phyloP scores from a whole-genome alignment of 2,113 vertebrate genomes.

The Pongo pygmaeus region DNA sequence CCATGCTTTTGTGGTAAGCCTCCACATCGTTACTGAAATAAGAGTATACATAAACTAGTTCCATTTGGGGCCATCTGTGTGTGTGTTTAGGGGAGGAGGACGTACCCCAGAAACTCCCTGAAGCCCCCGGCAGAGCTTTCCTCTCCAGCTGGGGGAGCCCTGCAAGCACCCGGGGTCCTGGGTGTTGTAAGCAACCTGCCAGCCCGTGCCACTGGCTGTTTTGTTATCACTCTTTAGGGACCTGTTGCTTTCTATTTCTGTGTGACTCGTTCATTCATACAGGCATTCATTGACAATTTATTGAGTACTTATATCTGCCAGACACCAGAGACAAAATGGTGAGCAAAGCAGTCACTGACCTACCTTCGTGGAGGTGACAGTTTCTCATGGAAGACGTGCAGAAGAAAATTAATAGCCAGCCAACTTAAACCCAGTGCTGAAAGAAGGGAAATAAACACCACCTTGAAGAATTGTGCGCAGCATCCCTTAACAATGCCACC shows the following conservation, averaged over 20 bases:
- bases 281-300: not conserved
- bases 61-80: not conserved
- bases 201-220: fast-evolving
- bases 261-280: not conserved
- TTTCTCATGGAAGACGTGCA: not conserved
- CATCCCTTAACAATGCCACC: fast-evolving
- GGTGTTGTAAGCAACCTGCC: not conserved
- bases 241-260: not conserved
- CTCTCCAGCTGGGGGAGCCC: not conserved
- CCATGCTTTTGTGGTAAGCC: not conserved
- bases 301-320: not conserved
- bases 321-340: not conserved
- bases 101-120: too few relatives aligned
- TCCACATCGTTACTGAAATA: not conserved
- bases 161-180: not conserved
- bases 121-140: not conserved
- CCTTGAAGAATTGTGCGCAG: fast-evolving
- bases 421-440: not conserved
- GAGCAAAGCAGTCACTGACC: not conserved
- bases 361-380: not conserved
- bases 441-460: not conserved
- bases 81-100: not conserved
- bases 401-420: not conserved
- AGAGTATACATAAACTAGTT: not conserved
- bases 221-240: not conserved